phyloP scores from a whole-genome alignment of 2,888 invertebrate genomes.

The Hydrotaea diabolus region DNA sequence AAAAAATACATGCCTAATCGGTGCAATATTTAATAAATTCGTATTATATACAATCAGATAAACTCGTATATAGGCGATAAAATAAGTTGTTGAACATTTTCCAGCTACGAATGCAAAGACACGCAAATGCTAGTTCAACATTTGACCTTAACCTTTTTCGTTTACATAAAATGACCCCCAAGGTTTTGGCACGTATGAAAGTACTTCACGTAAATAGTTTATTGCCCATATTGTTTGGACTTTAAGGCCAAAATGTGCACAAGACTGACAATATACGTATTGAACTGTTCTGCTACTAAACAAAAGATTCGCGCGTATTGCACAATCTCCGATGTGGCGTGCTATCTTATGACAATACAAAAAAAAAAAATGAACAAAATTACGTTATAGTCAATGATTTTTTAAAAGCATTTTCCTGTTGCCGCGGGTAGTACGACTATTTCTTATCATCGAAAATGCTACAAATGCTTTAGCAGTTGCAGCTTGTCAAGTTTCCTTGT shows the following conservation, averaged over 20 bases:
- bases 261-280: not conserved
- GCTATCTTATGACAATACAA: not conserved
- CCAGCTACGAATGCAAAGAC: too few species aligned
- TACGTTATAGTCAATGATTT: not conserved
- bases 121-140: constrained; percentile 1
- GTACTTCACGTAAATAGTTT: not conserved
- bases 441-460: not conserved
- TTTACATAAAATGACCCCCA: constrained; percentile 14
- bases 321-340: not conserved
- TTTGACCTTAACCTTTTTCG: not conserved
- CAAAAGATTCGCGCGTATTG: not conserved
- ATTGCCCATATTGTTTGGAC: not conserved
- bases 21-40: too few species aligned
- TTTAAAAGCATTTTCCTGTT: not conserved
- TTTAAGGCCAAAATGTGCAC: not conserved
- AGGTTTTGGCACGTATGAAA: constrained; percentile 19
- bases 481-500: not conserved
- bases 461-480: not conserved
- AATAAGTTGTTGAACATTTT: too few species aligned
- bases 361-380: not conserved
- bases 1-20: too few species aligned
- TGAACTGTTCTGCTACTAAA: constrained; percentile 1
- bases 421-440: not conserved
- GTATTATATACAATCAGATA: too few species aligned
- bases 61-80: too few species aligned